Evolutionary conservation across 2,113 vertebrate genomes (phyloP).

Genomic region (Setophaga kirtlandii): DNA sequence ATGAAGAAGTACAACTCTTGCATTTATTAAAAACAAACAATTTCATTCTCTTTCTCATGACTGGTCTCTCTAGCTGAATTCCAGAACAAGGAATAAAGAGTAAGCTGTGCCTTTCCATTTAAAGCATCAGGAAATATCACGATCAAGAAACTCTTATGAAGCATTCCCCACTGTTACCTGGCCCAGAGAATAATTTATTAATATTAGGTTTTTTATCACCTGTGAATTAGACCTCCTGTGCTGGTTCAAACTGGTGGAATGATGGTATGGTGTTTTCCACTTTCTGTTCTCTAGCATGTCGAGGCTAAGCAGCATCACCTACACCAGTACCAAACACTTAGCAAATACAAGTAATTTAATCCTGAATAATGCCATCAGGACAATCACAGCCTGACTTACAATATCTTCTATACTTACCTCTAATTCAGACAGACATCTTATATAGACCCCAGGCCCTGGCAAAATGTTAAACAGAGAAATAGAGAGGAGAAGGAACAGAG

Average conservation of each 20-base stretch:
- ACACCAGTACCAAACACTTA: not conserved
- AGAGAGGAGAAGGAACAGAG: not conserved
- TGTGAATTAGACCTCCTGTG: not conserved
- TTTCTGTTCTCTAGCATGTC: not conserved
- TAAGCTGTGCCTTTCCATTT: not conserved
- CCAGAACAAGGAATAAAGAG: not conserved
- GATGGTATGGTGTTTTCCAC: not conserved
- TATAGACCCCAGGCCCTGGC: not conserved
- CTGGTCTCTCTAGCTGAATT: not conserved
- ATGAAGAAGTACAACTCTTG: slow-evolving; percentile 37
- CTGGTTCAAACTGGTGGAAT: not conserved
- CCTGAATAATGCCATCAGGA: not conserved
- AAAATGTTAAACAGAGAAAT: not conserved
- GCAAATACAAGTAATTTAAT: not conserved
- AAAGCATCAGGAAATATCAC: not conserved
- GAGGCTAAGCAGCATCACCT: not conserved
- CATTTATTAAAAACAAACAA: not conserved
- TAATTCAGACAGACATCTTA: not conserved
- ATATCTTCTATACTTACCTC: not conserved
- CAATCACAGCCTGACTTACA: not conserved
- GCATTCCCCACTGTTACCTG: not conserved
- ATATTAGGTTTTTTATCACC: not conserved
- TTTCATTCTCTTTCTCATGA: not conserved
- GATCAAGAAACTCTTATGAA: not conserved
- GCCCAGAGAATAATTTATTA: not conserved